Evolutionary conservation across 2,888 invertebrate genomes (phyloP), one percentile per base, ranked within the genome.

Genomic region (Girardia tigrina): DNA sequence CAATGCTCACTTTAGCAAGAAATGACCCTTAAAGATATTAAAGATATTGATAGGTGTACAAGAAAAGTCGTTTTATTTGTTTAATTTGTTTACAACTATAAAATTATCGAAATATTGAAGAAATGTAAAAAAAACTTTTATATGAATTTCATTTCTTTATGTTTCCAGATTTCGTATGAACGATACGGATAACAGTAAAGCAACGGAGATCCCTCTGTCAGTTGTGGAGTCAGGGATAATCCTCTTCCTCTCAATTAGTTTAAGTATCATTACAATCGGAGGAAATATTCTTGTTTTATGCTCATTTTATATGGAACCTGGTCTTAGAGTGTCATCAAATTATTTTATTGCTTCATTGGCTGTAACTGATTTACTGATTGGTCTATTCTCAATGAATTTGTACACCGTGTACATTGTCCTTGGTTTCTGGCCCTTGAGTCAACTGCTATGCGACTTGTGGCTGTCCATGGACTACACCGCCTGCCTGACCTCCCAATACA

Each of bases 321-420:
- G 90, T 79, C 87, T 88, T 78, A 85, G 98, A 76, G 95, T 97
- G 83, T 97, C 98, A 28, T 94, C 94, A 85, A 98, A 98, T 87
- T 98, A 97, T 86, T 98, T 97, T 87, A 95, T 98, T 79, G 95
- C 95, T 8, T 97, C 97, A 0, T 87, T 98, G 78, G 98, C 98
- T 71, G 92, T 94, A 76, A 94, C 94, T 8, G 95, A 97, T 85
- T 89, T 97, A 87, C 88, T 97, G 78, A 98, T 98, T 84, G 98
- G 98, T 81, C 90, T 94, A 73, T 90, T 97, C 77, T 97, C 97
- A 28, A 92, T 98, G 90, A 97, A 98, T 75, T 94, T 98, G 86
- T 98, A 93, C 86, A 94, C 95, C 28, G 91, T 94, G 79, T 97
- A 98, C 86, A 91, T 97, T 75, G 87, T 99, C 79, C 90, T 91